Evolutionary conservation across 2,888 invertebrate species (phyloP), one percentile per base, ranked within the genome.

Genomic region (Drosophila macrospina): DNA sequence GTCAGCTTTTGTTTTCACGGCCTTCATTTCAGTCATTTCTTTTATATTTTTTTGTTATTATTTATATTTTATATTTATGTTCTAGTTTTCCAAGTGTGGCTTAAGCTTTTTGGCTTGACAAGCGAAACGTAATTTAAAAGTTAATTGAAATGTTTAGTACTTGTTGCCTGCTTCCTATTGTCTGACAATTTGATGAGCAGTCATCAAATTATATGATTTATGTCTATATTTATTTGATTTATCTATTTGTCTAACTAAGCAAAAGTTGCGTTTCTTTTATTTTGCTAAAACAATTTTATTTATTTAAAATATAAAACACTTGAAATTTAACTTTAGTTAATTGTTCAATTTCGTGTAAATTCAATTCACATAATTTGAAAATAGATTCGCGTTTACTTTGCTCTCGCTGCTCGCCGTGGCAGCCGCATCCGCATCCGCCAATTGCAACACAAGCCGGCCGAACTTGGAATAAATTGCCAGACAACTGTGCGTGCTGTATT

Each of bases 391-490:
- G 69, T 36, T 74, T 37, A 48, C 13, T 36, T 37, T 47, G 41
- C 59, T 62, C 41, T 66, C 37, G 50, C 7, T 34, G 13, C n/a
- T 50, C 45, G 42, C 28, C 24, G 66, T 42, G 67, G 63, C 80
- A 66, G 69, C 55, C 68, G 63, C 69, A 69, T 62, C 55, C 68
- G 63, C 69, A 69, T 62, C 73, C 60, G 75, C 64, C 89, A 74
- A 84, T 56, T 69, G 88, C 76, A 57, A 74, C 80, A 82, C 88
- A 85, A 83, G 85, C 85, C 85, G 85, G 85, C 80, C 80, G 69
- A 89, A 89, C 89, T 89, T 79, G 74, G 88, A 85, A 88, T 85
- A 89, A 85, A 83, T 74, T 77, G 83, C 63, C 69, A 86, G 71
- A 84, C 87, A 74, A 65, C 74, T 45, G 77, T 80, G 80, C 86